These are phyloP conservation scores for Cyphomyrmex costatus DNA, from an alignment of 1,140 invertebrate genomes.

Conservation along the genomic window DNA sequence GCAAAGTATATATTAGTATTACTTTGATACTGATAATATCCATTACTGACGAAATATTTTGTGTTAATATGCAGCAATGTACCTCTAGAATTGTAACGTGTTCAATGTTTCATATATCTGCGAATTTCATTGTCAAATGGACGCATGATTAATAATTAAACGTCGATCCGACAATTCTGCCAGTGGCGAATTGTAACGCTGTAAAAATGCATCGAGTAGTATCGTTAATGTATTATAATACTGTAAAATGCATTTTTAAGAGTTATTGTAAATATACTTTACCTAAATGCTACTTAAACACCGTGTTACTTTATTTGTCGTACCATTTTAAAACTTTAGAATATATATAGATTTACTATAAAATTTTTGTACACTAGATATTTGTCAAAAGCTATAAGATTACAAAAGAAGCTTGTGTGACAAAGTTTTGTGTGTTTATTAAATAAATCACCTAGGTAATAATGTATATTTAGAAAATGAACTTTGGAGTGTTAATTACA, in stretches of 20 bases:
- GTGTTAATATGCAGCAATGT: neutral
- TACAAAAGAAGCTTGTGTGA: too few species aligned
- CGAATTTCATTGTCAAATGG: conserved; percentile 1
- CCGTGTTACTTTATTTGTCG: conserved; percentile 28
- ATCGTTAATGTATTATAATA: conserved; percentile 56
- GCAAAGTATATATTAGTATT: neutral
- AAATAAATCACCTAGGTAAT: too few species aligned
- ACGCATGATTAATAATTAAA: neutral
- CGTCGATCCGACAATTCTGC: neutral
- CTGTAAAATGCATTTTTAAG: conserved; percentile 54
- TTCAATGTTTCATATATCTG: neutral
- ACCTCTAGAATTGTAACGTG: neutral
- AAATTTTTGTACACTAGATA: neutral
- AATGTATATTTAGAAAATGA: too few species aligned
- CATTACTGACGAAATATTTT: conserved; percentile 13
- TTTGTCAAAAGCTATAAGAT: neutral
- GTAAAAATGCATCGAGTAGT: conserved; percentile 36
- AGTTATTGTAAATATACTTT: conserved; percentile 67
- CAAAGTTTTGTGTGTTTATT: too few species aligned
- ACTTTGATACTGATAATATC: neutral
- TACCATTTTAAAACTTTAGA: neutral
- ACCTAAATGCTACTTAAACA: conserved; percentile 38
- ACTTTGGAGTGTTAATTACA: too few species aligned
- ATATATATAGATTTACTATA: too few species aligned
- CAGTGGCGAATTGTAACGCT: conserved; percentile 30